Conservation (phyloP, 1,140 invertebrate species). For the Hestina assimilis region DNA sequence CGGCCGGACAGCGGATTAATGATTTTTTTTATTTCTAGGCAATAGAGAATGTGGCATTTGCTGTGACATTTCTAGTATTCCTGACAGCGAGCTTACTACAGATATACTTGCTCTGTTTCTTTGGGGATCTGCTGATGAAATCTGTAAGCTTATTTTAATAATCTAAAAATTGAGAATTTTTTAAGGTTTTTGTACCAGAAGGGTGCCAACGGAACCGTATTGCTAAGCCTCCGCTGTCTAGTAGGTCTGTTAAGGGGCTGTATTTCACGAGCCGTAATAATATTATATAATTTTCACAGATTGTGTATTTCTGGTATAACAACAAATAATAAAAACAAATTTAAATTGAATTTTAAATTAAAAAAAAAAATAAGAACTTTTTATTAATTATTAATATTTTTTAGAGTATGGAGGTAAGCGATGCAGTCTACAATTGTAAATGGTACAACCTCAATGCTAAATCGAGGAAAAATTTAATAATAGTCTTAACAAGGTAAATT, state of each 20-base stretch:
- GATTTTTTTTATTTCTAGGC: constrained; percentile 28
- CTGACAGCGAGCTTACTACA: constrained; percentile 36
- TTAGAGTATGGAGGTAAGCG: constrained; percentile 42
- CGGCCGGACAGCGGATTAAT: not conserved
- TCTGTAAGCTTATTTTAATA: constrained; percentile 23
- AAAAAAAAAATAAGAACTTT: no score
- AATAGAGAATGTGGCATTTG: constrained; percentile 29
- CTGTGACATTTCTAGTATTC: constrained; percentile 34
- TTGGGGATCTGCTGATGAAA: constrained; percentile 41
- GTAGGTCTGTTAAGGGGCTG: no score
- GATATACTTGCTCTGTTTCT: constrained; percentile 46
- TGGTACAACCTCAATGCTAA: constrained; percentile 35
- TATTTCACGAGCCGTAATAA: no score
- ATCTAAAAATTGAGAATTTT: not conserved
- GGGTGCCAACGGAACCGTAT: no score
- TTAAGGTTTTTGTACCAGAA: no score
- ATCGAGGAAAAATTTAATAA: constrained; percentile 26
- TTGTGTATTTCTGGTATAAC: no score
- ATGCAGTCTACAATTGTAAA: constrained; percentile 41
- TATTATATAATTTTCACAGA: no score
- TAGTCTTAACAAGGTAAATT: constrained; percentile 43
- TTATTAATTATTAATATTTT: no score
- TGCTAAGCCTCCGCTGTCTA: no score
- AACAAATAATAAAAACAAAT: no score
- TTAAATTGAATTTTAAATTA: no score